Base-by-base conservation (phyloP, 2,797 vertebrate genomes). In the Sibirionetta formosa region DNA sequence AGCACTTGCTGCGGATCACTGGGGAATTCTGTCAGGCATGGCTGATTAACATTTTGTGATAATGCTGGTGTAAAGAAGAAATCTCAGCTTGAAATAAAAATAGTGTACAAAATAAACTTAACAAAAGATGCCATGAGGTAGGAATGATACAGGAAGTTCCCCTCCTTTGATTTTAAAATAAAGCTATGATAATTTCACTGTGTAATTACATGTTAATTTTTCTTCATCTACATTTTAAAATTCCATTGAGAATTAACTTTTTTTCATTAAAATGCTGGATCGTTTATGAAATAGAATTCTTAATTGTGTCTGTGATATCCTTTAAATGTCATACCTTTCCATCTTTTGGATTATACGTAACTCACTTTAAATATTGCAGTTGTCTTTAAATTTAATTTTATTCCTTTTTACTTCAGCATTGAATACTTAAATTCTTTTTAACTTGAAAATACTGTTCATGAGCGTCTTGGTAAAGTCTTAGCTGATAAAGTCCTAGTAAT, bases 131-230 rank as follows among this genome's bases (percentile, higher is more conserved):
- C 57, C 2, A 0, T 86, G 50, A 84, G 92, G 93, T 84, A 66
- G 87, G 82, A 94, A 2, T 76, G 92, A 63, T 95, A 70, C 68
- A 90, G 79, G 66, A 93, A 75, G 69, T 78, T 83, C 56, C 63
- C 26, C 60, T 95, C 58, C 75, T 96, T 85, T 78, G 86, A 92
- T 87, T 96, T 93, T 96, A 93, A 94, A 94, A 82, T 93, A 94
- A 96, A 93, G 79, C 54, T 94, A 79, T 83, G 92, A 77, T 96
- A 94, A 94, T 96, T 97, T 93, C 56, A 88, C 73, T 88, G 66
- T 92, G 86, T 96, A 93, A 96, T 97, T 94, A 94, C 82, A 96
- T 96, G 96, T 93, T 95, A 96, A 96, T 95, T 96, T 96, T 92
- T 94, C 94, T 95, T 93, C 91, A 96, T 97, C 95, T 96, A 93